Evolutionary conservation across 92 coral and sea anemone species (phyloP).

Genomic region (Muricea muricata): DNA sequence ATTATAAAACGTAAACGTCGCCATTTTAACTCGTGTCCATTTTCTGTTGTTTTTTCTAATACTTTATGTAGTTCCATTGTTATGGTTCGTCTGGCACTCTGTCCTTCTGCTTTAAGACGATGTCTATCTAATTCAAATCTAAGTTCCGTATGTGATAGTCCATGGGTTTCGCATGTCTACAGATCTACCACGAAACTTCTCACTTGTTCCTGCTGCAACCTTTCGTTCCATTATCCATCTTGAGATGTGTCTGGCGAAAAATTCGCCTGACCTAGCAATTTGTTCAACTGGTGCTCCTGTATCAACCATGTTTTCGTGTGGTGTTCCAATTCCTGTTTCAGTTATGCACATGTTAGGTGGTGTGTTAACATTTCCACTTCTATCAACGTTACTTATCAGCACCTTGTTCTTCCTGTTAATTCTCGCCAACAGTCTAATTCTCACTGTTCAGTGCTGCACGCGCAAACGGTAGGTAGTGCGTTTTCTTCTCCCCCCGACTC

Average conservation of each 20-base stretch:
- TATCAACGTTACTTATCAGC: background rate
- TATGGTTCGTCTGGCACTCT: background rate
- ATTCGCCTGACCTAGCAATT: background rate
- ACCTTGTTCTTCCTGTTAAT: background rate
- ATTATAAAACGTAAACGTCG: too few species aligned
- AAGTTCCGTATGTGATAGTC: background rate
- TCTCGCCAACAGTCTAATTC: background rate
- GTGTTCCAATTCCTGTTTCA: too few species aligned
- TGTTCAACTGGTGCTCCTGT: background rate
- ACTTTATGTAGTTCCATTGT: too few species aligned
- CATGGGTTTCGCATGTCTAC: constrained; percentile 43
- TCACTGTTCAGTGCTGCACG: background rate
- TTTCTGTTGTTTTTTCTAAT: too few species aligned
- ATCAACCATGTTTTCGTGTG: background rate
- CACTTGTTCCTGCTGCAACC: background rate
- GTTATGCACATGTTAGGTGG: too few species aligned
- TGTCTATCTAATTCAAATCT: background rate
- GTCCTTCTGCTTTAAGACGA: background rate
- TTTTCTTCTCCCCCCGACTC: background rate
- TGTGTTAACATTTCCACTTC: background rate
- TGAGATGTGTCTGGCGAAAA: background rate
- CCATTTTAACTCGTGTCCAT: too few species aligned
- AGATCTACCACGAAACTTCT: constrained; percentile 1
- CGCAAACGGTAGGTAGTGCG: background rate
- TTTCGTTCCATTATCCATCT: background rate